A percentile compares a stretch with the other conserved stretches of the same genome.
These are phyloP conservation scores for Tragelaphus imberbis DNA, from an alignment of 2,113 vertebrate species.

Conservation along the genomic window DNA sequence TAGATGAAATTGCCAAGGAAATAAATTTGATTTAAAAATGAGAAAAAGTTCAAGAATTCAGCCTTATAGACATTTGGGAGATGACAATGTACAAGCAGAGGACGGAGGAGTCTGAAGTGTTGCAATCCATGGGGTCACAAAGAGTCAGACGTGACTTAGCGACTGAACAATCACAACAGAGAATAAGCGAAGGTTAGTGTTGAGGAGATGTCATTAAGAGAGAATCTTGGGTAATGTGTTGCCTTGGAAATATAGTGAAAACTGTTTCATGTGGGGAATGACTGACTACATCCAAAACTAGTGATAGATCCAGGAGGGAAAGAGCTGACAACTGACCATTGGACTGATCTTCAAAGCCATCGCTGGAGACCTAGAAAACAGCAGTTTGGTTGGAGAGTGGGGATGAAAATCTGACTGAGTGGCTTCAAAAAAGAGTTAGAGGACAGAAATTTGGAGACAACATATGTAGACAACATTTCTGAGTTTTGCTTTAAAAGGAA, in stretches of 20 bases:
- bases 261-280: not conserved
- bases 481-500: not conserved
- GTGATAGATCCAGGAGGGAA: not conserved
- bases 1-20: not conserved
- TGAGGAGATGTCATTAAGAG: not conserved
- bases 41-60: not conserved
- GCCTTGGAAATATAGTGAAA: not conserved
- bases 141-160: not conserved
- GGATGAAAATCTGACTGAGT: not conserved
- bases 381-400: not conserved
- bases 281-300: not conserved
- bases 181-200: not conserved
- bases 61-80: not conserved
- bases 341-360: not conserved
- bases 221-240: not conserved
- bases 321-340: not conserved
- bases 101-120: not conserved
- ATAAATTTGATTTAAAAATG: not conserved
- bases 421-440: not conserved
- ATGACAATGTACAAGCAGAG: not conserved
- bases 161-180: not conserved
- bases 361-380: not conserved
- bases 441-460: not conserved
- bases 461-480: not conserved
- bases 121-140: not conserved